Percentiles rank a stretch among this genome's conserved stretches.
Evolutionary conservation across 2,888 invertebrate species (phyloP).

Genomic region (Autographa gamma): DNA sequence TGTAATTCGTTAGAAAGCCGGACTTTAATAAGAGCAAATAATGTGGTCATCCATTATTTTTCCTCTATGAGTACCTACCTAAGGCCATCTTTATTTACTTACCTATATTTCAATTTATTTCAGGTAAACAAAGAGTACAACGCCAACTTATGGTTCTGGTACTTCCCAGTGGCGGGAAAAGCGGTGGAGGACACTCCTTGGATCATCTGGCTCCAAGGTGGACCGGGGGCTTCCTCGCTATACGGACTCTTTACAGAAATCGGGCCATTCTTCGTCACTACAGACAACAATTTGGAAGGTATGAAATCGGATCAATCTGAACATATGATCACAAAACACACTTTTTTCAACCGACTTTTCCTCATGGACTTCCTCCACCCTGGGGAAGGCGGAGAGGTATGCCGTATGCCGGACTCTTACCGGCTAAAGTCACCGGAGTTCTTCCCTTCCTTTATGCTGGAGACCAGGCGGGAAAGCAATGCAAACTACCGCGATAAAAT

Average conservation of each 20-base stretch:
- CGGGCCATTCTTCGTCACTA: slow-evolving; percentile 89
- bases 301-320: slow-evolving; percentile 14
- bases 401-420: too few relatives aligned
- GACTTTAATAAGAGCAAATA: too few relatives aligned
- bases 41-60: too few relatives aligned
- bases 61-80: too few relatives aligned
- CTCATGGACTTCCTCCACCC: too few relatives aligned
- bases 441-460: too few relatives aligned
- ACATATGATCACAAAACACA: neutral
- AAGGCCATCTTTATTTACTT: neutral
- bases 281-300: slow-evolving; percentile 78
- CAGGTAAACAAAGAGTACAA: slow-evolving; percentile 93
- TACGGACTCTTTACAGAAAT: slow-evolving; percentile 90
- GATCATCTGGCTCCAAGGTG: slow-evolving; percentile 90
- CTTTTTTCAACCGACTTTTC: too few relatives aligned
- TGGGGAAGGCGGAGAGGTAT: too few relatives aligned
- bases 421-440: too few relatives aligned
- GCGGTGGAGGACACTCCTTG: slow-evolving; percentile 86
- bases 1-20: too few relatives aligned
- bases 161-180: slow-evolving; percentile 91
- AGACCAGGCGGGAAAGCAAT: too few relatives aligned
- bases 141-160: slow-evolving; percentile 96
- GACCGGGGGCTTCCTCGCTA: slow-evolving; percentile 89
- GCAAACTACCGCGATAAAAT: too few relatives aligned
- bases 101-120: neutral